Evolutionary conservation across 2,113 vertebrate genomes (phyloP), one percentile per base, ranked within the genome.

Genomic region (Malurus elegans): DNA sequence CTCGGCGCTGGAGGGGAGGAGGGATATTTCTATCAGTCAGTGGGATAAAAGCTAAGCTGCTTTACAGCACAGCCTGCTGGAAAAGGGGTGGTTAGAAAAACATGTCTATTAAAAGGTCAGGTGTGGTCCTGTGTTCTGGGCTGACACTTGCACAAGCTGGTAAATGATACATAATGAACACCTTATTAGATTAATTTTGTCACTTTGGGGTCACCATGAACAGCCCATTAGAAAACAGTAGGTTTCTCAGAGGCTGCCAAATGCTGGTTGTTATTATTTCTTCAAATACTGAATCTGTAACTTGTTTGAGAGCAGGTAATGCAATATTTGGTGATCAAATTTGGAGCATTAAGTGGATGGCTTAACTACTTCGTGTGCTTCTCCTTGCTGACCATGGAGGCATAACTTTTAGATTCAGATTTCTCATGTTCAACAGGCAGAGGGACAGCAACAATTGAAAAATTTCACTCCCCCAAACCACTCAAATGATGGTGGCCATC

Each of bases 151-250:
- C 91, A 60, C 29, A 70, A 53, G 67, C 47, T 60, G 51, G 45
- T 64, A 86, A 84, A 93, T 48, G 17, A 75, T 60, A 89, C 20
- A 64, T 86, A 89, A 90, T 88, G 36, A 93, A 34, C 65, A 75
- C 48, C 36, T 86, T 61, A n/a, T 56, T 67, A 79, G 65, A 60
- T 93, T 91, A 84, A 86, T 93, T 92, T 89, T 78, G 26, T 71
- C 72, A 84, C 25, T 84, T 84, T 81, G 47, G 62, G 81, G 57
- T 84, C 8, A 0, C 65, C 2, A 3, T 64, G 88, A 88, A 45
- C n/a, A 84, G 64, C 61, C 76, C 57, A 69, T 87, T 89, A 84
- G 86, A 93, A 91, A 92, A 93, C 45, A 65, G 53, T 9, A 53
- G 50, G 71, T 96, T 93, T 86, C 72, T 91, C 56, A 40, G 65